Evolutionary conservation across 2,797 vertebrate genomes (phyloP).

Genomic region (Brachymystax lenok): DNA sequence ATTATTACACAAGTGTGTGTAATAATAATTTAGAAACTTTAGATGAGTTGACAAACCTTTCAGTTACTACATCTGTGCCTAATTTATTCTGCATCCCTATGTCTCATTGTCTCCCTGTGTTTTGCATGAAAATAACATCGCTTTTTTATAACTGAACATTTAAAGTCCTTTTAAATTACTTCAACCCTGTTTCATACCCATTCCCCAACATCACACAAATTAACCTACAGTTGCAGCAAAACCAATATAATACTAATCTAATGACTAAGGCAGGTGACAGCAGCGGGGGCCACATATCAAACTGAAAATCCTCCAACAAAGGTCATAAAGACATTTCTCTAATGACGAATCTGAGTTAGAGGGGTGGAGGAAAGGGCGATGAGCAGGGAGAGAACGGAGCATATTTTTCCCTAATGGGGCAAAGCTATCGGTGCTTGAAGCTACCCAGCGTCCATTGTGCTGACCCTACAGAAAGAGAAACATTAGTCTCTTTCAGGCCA

Average conservation of each 20-base stretch:
- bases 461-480: slow-evolving; percentile 82
- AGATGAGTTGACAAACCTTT: neutral
- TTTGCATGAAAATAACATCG: neutral
- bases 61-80: neutral
- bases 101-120: neutral
- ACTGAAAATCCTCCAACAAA: slow-evolving; percentile 41
- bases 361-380: neutral
- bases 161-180: neutral
- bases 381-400: slow-evolving; percentile 43
- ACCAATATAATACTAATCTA: neutral
- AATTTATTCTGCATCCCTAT: neutral
- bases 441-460: slow-evolving; percentile 78
- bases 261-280: neutral
- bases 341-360: slow-evolving; percentile 7
- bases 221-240: neutral
- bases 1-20: neutral
- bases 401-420: slow-evolving; percentile 85
- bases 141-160: neutral
- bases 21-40: neutral
- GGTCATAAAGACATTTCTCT: slow-evolving; percentile 32
- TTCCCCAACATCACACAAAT: neutral
- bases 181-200: neutral
- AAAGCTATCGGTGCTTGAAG: slow-evolving; percentile 78
- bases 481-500: slow-evolving; percentile 85
- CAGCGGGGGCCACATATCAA: slow-evolving; percentile 39